Evolutionary conservation across 2,888 invertebrate genomes (phyloP), one percentile per base, ranked within the genome.

Genomic region (Meliscaeva auricollis): DNA sequence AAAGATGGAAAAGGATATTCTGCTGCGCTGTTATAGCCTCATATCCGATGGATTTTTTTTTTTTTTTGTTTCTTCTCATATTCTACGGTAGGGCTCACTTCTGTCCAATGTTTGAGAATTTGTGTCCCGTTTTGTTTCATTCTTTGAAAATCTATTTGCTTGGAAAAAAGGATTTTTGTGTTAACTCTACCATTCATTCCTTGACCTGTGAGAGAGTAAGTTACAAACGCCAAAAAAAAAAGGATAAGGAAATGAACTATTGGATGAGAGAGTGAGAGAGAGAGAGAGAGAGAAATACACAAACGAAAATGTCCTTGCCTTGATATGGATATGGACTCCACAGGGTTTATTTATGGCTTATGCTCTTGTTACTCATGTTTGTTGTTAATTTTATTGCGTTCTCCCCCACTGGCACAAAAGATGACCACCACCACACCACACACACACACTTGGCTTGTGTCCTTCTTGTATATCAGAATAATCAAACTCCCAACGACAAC

Each of bases 321-420:
- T 30, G 32, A 64, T 30, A 46, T 46, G 46, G 64, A 54, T 56
- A 32, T 46, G 75, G 70, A 72, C 68, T 80, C 60, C 62, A 69
- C 81, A 70, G 69, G 72, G 60, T 56, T 77, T 85, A 85, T 85
- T 85, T 85, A 85, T 85, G 74, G 81, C 81, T 77, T 81, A 77
- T 80, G 74, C 82, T 87, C 72, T 74, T 87, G 87, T 72, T 87
- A 82, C 87, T 87, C 87, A 81, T 85, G 85, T 81, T 85, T 73
- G 81, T 87, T 87, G 87, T 83, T 87, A 87, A 87, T 87, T 87
- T 87, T 87, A 87, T 87, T 87, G 87, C 87, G 78, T 78, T 87
- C 83, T 83, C 83, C 75, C 78, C 83, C 81, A 87, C 72, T 83
- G 78, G 78, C 72, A 78, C 50, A 68, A 72, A 87, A 87, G 84